Percentiles rank a stretch among this genome's conserved stretches.
These are phyloP conservation scores for Blennius ocellaris DNA, from an alignment of 2,113 vertebrate species.

Conservation along the genomic window DNA sequence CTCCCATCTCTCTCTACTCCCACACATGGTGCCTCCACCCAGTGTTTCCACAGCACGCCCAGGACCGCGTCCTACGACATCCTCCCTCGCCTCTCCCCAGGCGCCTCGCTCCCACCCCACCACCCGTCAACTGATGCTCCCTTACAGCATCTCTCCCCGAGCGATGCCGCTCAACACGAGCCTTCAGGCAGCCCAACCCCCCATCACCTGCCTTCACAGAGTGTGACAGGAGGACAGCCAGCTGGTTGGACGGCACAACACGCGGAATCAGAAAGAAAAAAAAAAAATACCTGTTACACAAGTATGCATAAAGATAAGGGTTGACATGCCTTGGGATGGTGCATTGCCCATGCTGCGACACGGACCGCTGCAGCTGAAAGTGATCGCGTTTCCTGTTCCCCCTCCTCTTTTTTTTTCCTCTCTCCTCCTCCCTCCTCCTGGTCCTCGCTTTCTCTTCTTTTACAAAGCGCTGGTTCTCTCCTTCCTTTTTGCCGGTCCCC, in stretches of 20 bases:
- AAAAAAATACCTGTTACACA: conserved; percentile 64
- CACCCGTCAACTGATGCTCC: conserved; percentile 48
- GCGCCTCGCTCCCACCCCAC: conserved; percentile 30
- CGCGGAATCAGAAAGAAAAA: conserved; percentile 27
- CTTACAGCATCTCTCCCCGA: conserved; percentile 52
- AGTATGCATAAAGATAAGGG: conserved; percentile 71
- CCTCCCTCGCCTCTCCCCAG: conserved; percentile 23
- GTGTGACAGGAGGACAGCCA: conserved; percentile 60
- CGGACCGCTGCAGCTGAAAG: conserved; percentile 80
- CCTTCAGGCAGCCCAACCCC: conserved; percentile 57
- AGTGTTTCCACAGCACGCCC: conserved; percentile 21
- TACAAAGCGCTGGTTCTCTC: conserved; percentile 68
- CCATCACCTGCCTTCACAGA: conserved; percentile 53
- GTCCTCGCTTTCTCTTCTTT: conserved; percentile 65
- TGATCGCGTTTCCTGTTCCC: conserved; percentile 82
- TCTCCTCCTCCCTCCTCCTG: conserved; percentile 69
- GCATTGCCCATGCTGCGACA: conserved; percentile 88
- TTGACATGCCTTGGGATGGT: conserved; percentile 88
- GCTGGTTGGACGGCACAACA: conserved; percentile 51
- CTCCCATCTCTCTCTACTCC: conserved; percentile 34
- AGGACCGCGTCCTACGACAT: conserved; percentile 24
- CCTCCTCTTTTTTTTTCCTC: conserved; percentile 72
- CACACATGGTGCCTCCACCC: conserved; percentile 61
- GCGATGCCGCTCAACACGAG: conserved; percentile 42
- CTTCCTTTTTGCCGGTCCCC: conserved; percentile 66